Conservation (phyloP, 2,888 invertebrate species). For the Napeogenes sylphis region DNA sequence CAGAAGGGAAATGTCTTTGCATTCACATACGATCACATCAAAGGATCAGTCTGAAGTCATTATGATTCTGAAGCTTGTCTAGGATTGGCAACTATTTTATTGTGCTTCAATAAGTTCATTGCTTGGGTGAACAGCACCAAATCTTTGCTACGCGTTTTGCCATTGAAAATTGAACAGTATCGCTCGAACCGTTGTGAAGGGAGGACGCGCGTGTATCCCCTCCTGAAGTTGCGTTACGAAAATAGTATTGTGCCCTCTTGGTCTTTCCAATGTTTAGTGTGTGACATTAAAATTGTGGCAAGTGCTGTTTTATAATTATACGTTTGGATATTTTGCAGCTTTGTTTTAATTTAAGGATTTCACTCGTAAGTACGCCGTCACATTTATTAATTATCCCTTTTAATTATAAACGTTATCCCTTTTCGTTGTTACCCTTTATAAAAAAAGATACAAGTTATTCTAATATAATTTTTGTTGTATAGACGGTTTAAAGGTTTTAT, state of each 20-base stretch:
- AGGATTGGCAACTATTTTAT: constrained; percentile 56
- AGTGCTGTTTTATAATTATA: constrained; percentile 15
- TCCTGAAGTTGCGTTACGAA: constrained; percentile 50
- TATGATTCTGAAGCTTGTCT: constrained; percentile 31
- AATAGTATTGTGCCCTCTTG: constrained; percentile 49
- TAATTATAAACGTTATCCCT: constrained; percentile 2
- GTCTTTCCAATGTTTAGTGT: constrained; percentile 21
- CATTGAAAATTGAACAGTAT: constrained; percentile 44
- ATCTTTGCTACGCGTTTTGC: constrained; percentile 46
- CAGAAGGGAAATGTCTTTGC: constrained; percentile 5
- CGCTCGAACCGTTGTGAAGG: constrained; percentile 43
- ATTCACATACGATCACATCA: constrained; percentile 9
- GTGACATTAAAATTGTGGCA: constrained; percentile 14
- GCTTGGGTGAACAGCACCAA: constrained; percentile 51
- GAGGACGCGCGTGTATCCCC: constrained; percentile 45
- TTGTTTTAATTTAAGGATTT: background rate
- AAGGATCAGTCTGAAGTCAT: constrained; percentile 1
- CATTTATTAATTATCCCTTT: background rate
- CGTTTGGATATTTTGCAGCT: constrained; percentile 1
- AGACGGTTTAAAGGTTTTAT: too few relatives aligned
- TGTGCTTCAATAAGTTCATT: constrained; percentile 54
- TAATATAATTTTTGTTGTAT: too few relatives aligned
- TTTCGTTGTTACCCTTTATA: constrained; percentile 3
- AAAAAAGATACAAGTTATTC: background rate
- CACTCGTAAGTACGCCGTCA: background rate